phyloP scores from a whole-genome alignment of 1,140 invertebrate species.

The Heliothis virescens region DNA sequence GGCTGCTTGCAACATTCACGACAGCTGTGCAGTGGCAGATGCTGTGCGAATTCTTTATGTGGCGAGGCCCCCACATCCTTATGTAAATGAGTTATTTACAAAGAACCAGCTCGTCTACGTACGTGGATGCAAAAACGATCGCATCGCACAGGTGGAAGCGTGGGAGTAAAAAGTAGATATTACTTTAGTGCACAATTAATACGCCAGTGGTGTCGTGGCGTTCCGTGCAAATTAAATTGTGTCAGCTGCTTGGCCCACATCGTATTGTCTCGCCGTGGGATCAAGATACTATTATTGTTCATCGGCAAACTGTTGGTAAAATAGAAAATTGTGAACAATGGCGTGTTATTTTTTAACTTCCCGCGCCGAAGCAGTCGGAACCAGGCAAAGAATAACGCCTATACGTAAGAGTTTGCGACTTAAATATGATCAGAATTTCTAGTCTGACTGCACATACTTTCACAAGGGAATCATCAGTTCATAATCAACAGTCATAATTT shows the following conservation, averaged over 20 bases:
- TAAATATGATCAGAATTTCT: conserved; percentile 39
- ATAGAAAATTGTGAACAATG: conserved; percentile 80
- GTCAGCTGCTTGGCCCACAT: conserved; percentile 81
- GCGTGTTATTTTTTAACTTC: conserved; percentile 65
- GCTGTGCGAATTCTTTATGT: conserved; percentile 41
- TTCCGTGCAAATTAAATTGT: conserved; percentile 82
- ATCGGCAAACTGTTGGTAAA: conserved; percentile 69
- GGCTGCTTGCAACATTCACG: conserved; percentile 38
- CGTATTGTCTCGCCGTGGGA: conserved; percentile 81
- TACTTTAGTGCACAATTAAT: conserved; percentile 69
- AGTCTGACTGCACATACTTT: conserved; percentile 28
- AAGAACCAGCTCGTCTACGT: conserved; percentile 37
- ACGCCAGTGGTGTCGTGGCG: conserved; percentile 62
- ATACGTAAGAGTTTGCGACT: conserved; percentile 41
- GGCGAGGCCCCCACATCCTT: conserved; percentile 26
- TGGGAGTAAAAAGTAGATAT: conserved; percentile 67
- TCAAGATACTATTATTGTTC: conserved; percentile 74
- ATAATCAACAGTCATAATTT: conserved; percentile 37
- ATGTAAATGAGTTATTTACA: conserved; percentile 49
- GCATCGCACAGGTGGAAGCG: conserved; percentile 64
- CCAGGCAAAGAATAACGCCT: conserved; percentile 42
- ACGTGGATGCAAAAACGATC: conserved; percentile 42
- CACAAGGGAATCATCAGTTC: conserved; percentile 26
- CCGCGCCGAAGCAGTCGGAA: conserved; percentile 45
- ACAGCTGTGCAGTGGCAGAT: conserved; percentile 51